Evolutionary conservation across 2,113 vertebrate genomes (phyloP).

Genomic region (Thunnus thynnus): DNA sequence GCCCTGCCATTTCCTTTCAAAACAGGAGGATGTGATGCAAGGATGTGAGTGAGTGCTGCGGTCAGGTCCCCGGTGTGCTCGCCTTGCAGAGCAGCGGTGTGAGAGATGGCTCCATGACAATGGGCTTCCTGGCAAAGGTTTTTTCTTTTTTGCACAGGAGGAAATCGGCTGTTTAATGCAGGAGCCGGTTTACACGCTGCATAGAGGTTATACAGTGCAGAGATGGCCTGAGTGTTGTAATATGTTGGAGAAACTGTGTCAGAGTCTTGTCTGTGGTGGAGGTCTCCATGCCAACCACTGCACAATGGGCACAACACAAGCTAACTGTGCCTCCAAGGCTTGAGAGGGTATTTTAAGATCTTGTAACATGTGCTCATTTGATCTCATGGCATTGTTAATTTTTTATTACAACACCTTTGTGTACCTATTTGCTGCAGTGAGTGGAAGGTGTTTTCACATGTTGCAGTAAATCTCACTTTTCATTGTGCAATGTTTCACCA

Average conservation of each 20-base stretch:
- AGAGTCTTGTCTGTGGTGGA: conserved; percentile 13
- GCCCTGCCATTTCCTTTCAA: conserved; percentile 71
- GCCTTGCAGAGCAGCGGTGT: conserved; percentile 28
- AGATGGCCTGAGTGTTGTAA: conserved; percentile 14
- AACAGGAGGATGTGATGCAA: conserved; percentile 69
- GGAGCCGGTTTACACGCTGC: conserved; percentile 2
- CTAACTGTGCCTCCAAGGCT: conserved; percentile 23
- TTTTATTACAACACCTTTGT: conserved; percentile 17
- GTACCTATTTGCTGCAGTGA: conserved; percentile 2
- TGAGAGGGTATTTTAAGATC: conserved; percentile 43
- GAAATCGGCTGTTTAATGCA: conserved; percentile 49
- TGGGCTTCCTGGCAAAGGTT: conserved; percentile 55
- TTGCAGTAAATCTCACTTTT: conserved; percentile 3
- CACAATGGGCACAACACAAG: conserved; percentile 39
- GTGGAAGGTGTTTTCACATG: conserved; percentile 10
- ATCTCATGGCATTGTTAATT: conserved; percentile 20
- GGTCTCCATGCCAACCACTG: conserved; percentile 67
- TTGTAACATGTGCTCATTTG: conserved; percentile 38
- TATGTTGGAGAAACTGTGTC: conserved; percentile 27
- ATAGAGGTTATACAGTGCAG: conserved; percentile 20
- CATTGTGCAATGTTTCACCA: not conserved
- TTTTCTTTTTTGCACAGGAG: conserved; percentile 7
- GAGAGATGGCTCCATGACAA: conserved; percentile 59
- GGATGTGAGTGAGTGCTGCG: conserved; percentile 58
- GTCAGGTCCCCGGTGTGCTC: conserved; percentile 57